phyloP scores from a whole-genome alignment of 2,888 invertebrate species.

The Acleris emargana region DNA sequence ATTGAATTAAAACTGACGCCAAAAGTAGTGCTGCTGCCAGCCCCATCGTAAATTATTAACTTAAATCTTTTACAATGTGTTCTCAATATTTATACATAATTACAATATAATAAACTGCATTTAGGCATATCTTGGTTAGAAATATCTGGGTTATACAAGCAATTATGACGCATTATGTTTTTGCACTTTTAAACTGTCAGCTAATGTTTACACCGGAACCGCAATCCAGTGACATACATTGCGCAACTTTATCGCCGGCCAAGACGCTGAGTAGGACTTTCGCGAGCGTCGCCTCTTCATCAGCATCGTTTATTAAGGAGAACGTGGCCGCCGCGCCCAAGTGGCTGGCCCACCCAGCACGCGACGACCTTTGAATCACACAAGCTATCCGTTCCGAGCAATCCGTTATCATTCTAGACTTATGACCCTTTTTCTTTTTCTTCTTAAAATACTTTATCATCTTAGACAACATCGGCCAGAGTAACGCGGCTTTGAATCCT shows the following conservation, averaged over 20 bases:
- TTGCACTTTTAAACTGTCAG: slow-evolving; percentile 65
- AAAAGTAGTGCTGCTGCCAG: slow-evolving; percentile 45
- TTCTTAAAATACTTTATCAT: slow-evolving; percentile 72
- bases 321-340: slow-evolving; percentile 73
- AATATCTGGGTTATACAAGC: slow-evolving; percentile 51
- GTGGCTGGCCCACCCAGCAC: slow-evolving; percentile 64
- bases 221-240: slow-evolving; percentile 78
- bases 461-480: slow-evolving; percentile 78
- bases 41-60: slow-evolving; percentile 55
- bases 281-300: slow-evolving; percentile 67
- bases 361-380: slow-evolving; percentile 64
- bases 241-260: slow-evolving; percentile 73
- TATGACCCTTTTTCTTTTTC: slow-evolving; percentile 69
- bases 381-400: slow-evolving; percentile 74
- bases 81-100: slow-evolving; percentile 36
- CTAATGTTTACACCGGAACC: slow-evolving; percentile 75
- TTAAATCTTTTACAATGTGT: slow-evolving; percentile 40
- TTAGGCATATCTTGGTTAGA: slow-evolving; percentile 48
- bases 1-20: slow-evolving; percentile 44
- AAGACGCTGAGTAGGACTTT: slow-evolving; percentile 71
- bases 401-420: slow-evolving; percentile 67
- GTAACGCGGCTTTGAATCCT: slow-evolving; percentile 68
- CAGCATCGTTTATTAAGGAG: slow-evolving; percentile 69
- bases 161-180: slow-evolving; percentile 55
- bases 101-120: slow-evolving; percentile 45